Evolutionary conservation across 2,113 vertebrate species (phyloP).

Genomic region (Alces alces): DNA sequence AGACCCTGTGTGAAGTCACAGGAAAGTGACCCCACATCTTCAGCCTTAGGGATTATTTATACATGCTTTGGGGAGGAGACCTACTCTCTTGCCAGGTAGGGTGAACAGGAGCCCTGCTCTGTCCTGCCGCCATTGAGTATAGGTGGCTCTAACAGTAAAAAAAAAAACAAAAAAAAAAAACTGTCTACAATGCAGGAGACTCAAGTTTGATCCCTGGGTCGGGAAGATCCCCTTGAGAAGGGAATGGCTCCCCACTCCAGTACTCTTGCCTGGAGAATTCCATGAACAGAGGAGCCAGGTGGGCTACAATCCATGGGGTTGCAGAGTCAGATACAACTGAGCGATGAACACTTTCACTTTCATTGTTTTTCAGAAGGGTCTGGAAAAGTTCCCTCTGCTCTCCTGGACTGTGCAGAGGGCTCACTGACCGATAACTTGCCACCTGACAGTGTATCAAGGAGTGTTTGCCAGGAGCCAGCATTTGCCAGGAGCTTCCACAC

Average conservation of each 20-base stretch:
- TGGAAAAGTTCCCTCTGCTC: background rate
- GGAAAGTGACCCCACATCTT: accelerated
- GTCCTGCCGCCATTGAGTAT: accelerated
- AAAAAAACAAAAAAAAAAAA: background rate
- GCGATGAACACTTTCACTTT: background rate
- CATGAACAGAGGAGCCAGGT: background rate
- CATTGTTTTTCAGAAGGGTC: background rate
- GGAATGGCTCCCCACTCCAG: background rate
- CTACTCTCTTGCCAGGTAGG: accelerated
- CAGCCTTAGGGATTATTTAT: background rate
- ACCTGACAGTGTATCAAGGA: accelerated
- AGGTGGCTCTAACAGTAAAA: background rate
- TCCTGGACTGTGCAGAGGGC: accelerated
- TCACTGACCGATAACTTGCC: background rate
- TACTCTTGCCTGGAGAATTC: background rate
- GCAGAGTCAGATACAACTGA: background rate
- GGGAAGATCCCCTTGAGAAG: background rate
- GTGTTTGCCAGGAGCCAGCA: background rate
- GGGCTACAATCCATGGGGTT: background rate
- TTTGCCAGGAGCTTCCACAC: background rate
- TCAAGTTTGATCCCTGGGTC: background rate
- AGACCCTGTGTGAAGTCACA: background rate
- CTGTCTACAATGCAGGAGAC: background rate
- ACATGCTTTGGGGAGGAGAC: background rate
- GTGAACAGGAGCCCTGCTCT: background rate